phyloP scores from a whole-genome alignment of 2,888 invertebrate genomes.

The Andricus quercusramuli region DNA sequence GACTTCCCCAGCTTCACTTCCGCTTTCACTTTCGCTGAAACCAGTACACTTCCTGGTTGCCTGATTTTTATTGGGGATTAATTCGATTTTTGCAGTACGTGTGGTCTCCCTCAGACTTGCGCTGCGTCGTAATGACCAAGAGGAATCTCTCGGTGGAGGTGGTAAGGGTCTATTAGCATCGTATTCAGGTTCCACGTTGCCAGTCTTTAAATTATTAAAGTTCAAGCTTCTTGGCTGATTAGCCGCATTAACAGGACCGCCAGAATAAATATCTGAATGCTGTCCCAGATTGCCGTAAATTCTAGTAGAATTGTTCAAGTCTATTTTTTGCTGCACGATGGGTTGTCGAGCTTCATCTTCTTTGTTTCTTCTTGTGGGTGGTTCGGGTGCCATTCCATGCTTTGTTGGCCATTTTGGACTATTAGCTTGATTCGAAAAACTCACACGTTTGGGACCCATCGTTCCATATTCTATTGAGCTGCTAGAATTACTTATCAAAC shows the following conservation, averaged over 20 bases:
- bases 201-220: slow-evolving; percentile 14
- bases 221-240: slow-evolving; percentile 27
- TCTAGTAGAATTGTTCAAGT: slow-evolving; percentile 55
- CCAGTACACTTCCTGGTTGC: slow-evolving; percentile 60
- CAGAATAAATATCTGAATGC: neutral
- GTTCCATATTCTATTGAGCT: slow-evolving; percentile 73
- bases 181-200: slow-evolving; percentile 61
- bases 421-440: slow-evolving; percentile 77
- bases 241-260: slow-evolving; percentile 23
- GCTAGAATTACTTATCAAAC: slow-evolving; percentile 75
- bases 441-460: slow-evolving; percentile 79
- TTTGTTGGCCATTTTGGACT: slow-evolving; percentile 78
- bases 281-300: slow-evolving; percentile 56
- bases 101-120: slow-evolving; percentile 56
- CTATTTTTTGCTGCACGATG: slow-evolving; percentile 5
- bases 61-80: slow-evolving; percentile 43
- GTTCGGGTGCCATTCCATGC: slow-evolving; percentile 77
- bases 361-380: slow-evolving; percentile 70
- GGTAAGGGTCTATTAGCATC: slow-evolving; percentile 78
- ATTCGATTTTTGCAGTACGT: slow-evolving; percentile 20
- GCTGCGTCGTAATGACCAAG: slow-evolving; percentile 57
- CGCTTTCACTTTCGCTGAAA: slow-evolving; percentile 83
- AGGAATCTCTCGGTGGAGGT: slow-evolving; percentile 68
- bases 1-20: slow-evolving; percentile 87
- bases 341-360: slow-evolving; percentile 57